A percentile compares a stretch with the other conserved stretches of the same genome.
Conservation (phyloP, 2,797 vertebrate genomes). For the Myripristis jacobus region DNA sequence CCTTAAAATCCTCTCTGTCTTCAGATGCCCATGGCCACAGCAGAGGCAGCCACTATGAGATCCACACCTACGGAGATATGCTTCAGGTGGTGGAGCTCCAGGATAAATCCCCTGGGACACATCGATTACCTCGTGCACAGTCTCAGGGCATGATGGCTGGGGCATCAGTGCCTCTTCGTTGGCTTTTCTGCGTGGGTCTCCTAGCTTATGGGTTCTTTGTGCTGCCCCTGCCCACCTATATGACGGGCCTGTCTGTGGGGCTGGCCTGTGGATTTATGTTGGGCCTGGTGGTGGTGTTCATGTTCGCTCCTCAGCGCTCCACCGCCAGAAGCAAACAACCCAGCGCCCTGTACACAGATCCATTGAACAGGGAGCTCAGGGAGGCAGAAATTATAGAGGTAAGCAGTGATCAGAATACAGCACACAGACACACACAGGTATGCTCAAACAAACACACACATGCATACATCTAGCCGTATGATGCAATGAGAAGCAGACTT, state of each 20-base stretch:
- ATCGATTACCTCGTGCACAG: slow-evolving; percentile 2
- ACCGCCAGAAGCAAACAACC: slow-evolving; percentile 15
- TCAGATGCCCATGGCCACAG: slow-evolving; percentile 41
- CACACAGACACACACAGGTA: not conserved
- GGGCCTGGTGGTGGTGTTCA: slow-evolving; percentile 83
- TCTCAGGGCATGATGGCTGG: slow-evolving; percentile 21
- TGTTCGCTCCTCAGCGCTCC: slow-evolving; percentile 70
- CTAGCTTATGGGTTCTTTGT: slow-evolving; percentile 88
- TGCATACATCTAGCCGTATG: too few relatives aligned
- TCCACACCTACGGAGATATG: slow-evolving; percentile 81
- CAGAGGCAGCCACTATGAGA: slow-evolving; percentile 78
- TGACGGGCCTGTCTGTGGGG: slow-evolving; percentile 86
- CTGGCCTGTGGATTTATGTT: slow-evolving; percentile 85
- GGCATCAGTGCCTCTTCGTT: slow-evolving; percentile 76
- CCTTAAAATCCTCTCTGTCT: slow-evolving; percentile 40
- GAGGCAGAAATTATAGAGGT: slow-evolving; percentile 81
- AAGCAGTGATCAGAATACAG: slow-evolving; percentile 43
- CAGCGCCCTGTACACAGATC: slow-evolving; percentile 42
- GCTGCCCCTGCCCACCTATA: slow-evolving; percentile 86
- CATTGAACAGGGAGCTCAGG: slow-evolving; percentile 36
- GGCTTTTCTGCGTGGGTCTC: slow-evolving; percentile 81
- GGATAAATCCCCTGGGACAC: slow-evolving; percentile 24
- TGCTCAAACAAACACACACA: not conserved
- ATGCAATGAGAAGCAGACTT: too few relatives aligned
- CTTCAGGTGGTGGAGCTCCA: slow-evolving; percentile 84